Conservation (phyloP, 53 echinoderm and acorn worm species). For the Pentamera pediparva region DNA sequence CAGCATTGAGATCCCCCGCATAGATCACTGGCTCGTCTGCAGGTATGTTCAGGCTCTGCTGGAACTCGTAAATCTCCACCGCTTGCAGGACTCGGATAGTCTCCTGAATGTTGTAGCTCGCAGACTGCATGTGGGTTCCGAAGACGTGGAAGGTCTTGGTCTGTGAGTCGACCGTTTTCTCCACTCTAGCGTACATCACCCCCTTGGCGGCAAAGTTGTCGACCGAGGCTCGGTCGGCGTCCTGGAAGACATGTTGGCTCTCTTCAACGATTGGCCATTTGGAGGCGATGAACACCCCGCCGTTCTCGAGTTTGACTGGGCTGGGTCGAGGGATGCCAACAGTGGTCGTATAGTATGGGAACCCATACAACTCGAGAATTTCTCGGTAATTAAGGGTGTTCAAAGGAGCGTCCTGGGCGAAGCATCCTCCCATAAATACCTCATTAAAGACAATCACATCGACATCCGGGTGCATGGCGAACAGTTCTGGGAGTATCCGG, state of each 20-base stretch:
- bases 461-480: slow-evolving; percentile 60
- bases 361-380: slow-evolving; percentile 60
- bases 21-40: slow-evolving; percentile 72
- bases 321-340: slow-evolving; percentile 52
- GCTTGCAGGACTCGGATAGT: slow-evolving; percentile 60
- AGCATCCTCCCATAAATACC: slow-evolving; percentile 94
- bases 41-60: slow-evolving; percentile 41
- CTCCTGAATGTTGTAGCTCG: slow-evolving; percentile 40
- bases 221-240: slow-evolving; percentile 38
- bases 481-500: slow-evolving; percentile 53
- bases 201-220: slow-evolving; percentile 71
- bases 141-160: slow-evolving; percentile 69
- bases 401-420: slow-evolving; percentile 39
- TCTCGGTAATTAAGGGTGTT: slow-evolving; percentile 61
- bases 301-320: slow-evolving; percentile 49
- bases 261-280: slow-evolving; percentile 76
- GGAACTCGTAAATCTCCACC: slow-evolving; percentile 55
- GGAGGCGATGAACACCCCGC: slow-evolving; percentile 62
- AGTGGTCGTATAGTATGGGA: slow-evolving; percentile 59
- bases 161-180: slow-evolving; percentile 50
- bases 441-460: slow-evolving; percentile 88
- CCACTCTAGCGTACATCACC: slow-evolving; percentile 67
- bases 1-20: slow-evolving; percentile 72
- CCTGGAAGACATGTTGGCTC: slow-evolving; percentile 51
- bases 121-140: slow-evolving; percentile 82